phyloP scores from a whole-genome alignment of 2,113 vertebrate species.

The Pelodiscus sinensis region DNA sequence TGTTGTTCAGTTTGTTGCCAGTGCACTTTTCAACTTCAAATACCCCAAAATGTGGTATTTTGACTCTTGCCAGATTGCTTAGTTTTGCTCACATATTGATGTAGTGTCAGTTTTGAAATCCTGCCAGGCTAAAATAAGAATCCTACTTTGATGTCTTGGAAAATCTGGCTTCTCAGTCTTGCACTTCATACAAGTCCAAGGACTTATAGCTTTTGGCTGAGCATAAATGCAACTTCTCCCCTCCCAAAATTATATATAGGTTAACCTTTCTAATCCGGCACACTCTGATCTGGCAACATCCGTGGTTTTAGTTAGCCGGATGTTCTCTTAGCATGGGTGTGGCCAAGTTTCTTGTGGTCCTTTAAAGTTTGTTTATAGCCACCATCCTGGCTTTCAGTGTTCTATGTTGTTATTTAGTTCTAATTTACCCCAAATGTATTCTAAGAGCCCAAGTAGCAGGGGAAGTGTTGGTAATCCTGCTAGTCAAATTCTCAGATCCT shows the following conservation, averaged over 20 bases:
- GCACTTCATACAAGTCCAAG: slow-evolving; percentile 1
- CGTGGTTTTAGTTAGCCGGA: no score
- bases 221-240: slow-evolving; percentile 37
- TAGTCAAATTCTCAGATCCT: no score
- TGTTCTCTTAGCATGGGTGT: no score
- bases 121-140: slow-evolving; percentile 60
- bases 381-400: no score
- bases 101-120: slow-evolving; percentile 58
- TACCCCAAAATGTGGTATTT: not conserved
- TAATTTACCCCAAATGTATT: no score
- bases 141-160: slow-evolving; percentile 19
- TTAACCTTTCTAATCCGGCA: no score
- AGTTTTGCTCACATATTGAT: slow-evolving; percentile 26
- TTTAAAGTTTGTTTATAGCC: no score
- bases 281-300: no score
- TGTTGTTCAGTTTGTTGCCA: not conserved
- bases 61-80: slow-evolving; percentile 23
- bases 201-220: slow-evolving; percentile 62
- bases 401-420: no score
- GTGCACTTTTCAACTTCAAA: slow-evolving; percentile 8
- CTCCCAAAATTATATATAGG: not conserved
- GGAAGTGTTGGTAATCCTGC: no score
- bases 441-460: no score
- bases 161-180: slow-evolving; percentile 30
- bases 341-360: no score